phyloP scores from a whole-genome alignment of 2,113 vertebrate genomes.

The zebrafish (Danio rerio) region DNA sequence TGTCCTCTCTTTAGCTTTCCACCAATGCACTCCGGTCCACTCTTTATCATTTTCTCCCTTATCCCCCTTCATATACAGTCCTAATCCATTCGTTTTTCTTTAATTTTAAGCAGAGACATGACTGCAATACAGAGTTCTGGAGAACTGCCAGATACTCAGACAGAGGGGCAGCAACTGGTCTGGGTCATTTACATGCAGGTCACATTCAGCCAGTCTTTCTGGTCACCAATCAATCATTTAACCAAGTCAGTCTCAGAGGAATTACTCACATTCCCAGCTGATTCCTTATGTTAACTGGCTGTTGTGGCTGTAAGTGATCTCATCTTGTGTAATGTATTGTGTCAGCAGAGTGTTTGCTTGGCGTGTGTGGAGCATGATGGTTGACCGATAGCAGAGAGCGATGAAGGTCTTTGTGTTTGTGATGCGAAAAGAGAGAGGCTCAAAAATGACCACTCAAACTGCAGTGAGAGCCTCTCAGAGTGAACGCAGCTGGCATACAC shows the following conservation, averaged over 20 bases:
- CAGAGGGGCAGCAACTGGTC: neutral
- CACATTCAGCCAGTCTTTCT: constrained; percentile 28
- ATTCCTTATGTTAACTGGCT: constrained; percentile 43
- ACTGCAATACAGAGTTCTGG: constrained; percentile 32
- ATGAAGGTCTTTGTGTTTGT: constrained; percentile 72
- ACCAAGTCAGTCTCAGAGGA: constrained; percentile 29
- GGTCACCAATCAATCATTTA: constrained; percentile 27
- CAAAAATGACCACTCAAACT: constrained; percentile 24
- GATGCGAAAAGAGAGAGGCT: constrained; percentile 58
- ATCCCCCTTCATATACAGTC: neutral
- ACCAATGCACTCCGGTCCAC: neutral
- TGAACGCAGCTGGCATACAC: constrained; percentile 27
- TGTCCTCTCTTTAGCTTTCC: constrained; percentile 3
- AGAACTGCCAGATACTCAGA: constrained; percentile 22
- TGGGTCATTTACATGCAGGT: neutral
- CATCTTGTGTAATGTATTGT: constrained; percentile 28
- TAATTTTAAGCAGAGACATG: constrained; percentile 27
- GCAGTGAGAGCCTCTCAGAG: constrained; percentile 23
- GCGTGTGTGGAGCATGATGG: constrained; percentile 12
- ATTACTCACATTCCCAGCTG: constrained; percentile 16
- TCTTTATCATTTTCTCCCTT: neutral
- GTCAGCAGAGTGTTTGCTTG: constrained; percentile 17
- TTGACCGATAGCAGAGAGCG: constrained; percentile 72
- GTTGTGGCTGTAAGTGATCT: constrained; percentile 35
- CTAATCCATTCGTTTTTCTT: neutral